Evolutionary conservation across 2,888 invertebrate genomes (phyloP), one percentile per base, ranked within the genome.

Genomic region (Pyrocoelia pectoralis): DNA sequence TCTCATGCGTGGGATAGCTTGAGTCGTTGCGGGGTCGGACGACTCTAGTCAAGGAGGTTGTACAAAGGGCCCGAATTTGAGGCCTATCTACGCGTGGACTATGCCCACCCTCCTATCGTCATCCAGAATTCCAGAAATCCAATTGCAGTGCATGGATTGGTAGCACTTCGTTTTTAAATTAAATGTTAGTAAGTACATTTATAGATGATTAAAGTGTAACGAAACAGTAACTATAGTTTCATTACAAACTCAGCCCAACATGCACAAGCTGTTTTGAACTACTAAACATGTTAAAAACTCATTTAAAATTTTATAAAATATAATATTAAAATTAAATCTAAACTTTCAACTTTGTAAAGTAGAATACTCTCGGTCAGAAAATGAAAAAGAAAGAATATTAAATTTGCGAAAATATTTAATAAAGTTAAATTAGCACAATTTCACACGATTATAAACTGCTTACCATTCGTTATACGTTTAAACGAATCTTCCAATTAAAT

Each of bases 361-460:
- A 15, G 12, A 41, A 41, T 41, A 13, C 14, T 3, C 14, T 41
- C 13, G 6, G n/a, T 15, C 2, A 41, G 41, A 13, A 13, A 41
- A 6, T 41, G 41, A 8, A 8, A 41, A 38, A 38, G 38, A 9
- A 41, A 41, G 41, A 41, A n/a, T 6, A 8, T n/a, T 14, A 14
- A 41, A 41, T 41, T 41, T 15, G 12, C 14, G 14, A 41, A 41
- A 41, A 41, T 41, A 41, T 41, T 41, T 41, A 41, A 41, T 13
- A 41, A 41, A 41, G 41, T 41, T 41, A 41, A 41, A 41, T 41
- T 41, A 13, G 14, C 41, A 41, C 14, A 41, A 15, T 41, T 41
- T 13, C 13, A 41, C 12, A 13, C 12, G 41, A 13, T 41, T 41
- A 41, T 41, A 41, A 13, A 41, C 41, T 41, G n/a, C 14, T 41